phyloP scores from a whole-genome alignment of 2,113 vertebrate species.

The Piliocolobus tephrosceles region DNA sequence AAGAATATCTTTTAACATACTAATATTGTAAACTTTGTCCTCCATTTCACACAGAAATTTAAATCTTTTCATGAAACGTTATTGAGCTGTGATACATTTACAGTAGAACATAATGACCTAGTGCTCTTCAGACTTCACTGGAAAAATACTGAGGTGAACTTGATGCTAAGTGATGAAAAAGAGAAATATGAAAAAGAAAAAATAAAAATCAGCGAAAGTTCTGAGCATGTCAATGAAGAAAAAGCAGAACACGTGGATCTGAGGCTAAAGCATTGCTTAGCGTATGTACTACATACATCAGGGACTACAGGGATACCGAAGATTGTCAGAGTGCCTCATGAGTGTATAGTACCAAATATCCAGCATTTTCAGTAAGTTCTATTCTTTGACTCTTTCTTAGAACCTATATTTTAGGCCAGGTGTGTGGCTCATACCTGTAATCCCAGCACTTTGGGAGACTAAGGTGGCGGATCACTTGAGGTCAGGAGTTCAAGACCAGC shows the following conservation, averaged over 20 bases:
- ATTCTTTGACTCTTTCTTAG: background rate
- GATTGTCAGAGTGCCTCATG: constrained; percentile 94
- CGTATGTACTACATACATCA: constrained; percentile 95
- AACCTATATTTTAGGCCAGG: background rate
- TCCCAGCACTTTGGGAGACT: no score
- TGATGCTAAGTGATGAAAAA: constrained; percentile 29
- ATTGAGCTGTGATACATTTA: constrained; percentile 72
- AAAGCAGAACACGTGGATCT: constrained; percentile 48
- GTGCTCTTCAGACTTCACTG: constrained; percentile 84
- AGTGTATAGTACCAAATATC: constrained; percentile 95
- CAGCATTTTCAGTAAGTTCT: constrained; percentile 91
- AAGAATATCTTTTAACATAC: constrained; percentile 34
- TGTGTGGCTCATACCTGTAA: no score
- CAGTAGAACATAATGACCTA: constrained; percentile 83
- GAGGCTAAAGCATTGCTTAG: constrained; percentile 78
- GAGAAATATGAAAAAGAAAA: constrained; percentile 48
- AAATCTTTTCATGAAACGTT: constrained; percentile 73
- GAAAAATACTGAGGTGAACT: constrained; percentile 34
- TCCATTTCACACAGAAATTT: constrained; percentile 86
- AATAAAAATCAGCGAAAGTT: background rate
- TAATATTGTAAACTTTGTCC: constrained; percentile 50
- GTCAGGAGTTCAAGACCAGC: no score
- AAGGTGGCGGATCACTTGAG: no score
- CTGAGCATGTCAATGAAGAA: background rate
- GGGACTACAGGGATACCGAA: constrained; percentile 96